Base-by-base conservation (phyloP, 1,140 invertebrate species). In the Apis laboriosa region DNA sequence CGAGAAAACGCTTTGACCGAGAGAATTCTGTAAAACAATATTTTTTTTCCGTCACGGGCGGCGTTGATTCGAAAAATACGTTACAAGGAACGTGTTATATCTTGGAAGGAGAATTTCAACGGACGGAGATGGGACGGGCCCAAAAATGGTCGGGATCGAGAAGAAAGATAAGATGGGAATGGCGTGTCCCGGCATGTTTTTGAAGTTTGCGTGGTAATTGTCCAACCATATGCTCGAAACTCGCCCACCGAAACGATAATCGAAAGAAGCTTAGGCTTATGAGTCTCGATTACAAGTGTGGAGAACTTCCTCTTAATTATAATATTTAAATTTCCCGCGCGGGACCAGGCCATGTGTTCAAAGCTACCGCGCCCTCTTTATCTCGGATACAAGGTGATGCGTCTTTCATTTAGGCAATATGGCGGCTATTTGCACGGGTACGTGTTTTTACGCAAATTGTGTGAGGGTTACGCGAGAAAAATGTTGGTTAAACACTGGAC, bases 401-500 rank as follows among this genome's bases (percentile, higher is more conserved):
- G 61, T 71, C 77, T 75, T 86, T 63, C 71, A 28, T 43, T 7
- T 7, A 7, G 34, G 21, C 58, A 60, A 63, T 24, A 43, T n/a
- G 24, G 53, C 51, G 63, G 67, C 49, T 70, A 80, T 24, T 67
- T 63, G 84, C 81, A 71, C n/a, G 58, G 70, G 68, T 58, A 63
- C 71, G 28, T 53, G 60, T 55, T 75, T 84, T 60, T 55, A 72
- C 66, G 79, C 51, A 83, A 79, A 77, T 70, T 70, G 70, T 80
- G 70, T 77, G 78, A 84, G 78, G 83, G 66, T 17, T 81, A 73
- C 84, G 85, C 76, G 78, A 88, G 88, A 89, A 90, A 90, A 91
- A 88, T 92, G 90, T 93, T 93, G 92, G 91, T 88, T 92, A 93
- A 93, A 93, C 92, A 92, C 91, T 92, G 84, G 83, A 81, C 85